Percentiles rank a stretch among this genome's conserved stretches.
These are phyloP conservation scores for Dicrurus megarhynchus DNA, from an alignment of 2,113 vertebrate genomes.

Conservation along the genomic window DNA sequence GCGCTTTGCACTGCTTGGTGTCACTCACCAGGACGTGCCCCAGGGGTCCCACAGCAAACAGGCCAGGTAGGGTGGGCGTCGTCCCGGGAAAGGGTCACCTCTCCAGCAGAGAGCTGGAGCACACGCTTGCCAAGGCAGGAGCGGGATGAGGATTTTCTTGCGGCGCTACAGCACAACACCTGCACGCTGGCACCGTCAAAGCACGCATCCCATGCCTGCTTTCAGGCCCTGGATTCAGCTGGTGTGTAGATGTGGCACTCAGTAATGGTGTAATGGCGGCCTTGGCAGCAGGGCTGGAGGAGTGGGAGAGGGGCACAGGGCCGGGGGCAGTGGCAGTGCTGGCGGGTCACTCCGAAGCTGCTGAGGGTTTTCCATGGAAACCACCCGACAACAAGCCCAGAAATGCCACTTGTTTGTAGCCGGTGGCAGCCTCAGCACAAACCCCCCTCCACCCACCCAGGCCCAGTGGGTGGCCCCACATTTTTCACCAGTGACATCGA, in stretches of 20 bases:
- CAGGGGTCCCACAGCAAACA: neutral
- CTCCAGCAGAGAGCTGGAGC: neutral
- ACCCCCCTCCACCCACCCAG: fast-evolving
- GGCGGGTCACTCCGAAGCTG: neutral
- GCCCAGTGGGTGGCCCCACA: neutral
- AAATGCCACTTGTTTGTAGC: neutral
- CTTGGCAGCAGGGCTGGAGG: neutral
- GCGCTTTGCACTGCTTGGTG: fast-evolving
- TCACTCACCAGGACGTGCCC: fast-evolving
- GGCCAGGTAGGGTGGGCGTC: neutral
- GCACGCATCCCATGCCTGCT: fast-evolving
- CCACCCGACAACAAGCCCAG: neutral
- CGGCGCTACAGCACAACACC: no score
- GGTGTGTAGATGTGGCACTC: neutral
- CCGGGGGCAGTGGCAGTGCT: fast-evolving
- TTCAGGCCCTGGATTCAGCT: no score
- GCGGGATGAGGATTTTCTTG: neutral
- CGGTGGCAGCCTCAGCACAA: neutral
- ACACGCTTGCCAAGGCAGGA: fast-evolving
- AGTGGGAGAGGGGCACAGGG: neutral
- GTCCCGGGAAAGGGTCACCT: fast-evolving
- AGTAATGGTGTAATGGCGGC: neutral
- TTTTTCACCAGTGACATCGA: neutral
- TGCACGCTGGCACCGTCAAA: fast-evolving
- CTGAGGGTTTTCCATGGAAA: neutral